Evolutionary conservation across 1,140 invertebrate genomes (phyloP).

Genomic region (Eciton burchellii): DNA sequence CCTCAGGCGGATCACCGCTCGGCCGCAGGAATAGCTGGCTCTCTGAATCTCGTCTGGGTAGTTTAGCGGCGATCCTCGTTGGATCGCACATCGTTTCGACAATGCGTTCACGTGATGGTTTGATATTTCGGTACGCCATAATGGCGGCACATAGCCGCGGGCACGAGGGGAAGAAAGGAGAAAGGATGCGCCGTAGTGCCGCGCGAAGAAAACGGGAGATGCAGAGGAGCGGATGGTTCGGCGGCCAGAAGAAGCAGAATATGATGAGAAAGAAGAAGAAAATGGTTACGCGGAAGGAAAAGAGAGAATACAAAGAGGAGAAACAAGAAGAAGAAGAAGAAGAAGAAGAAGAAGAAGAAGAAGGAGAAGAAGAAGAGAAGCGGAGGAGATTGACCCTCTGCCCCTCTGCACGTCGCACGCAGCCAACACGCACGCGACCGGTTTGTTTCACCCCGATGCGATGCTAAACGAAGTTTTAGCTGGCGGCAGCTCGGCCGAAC

Average conservation of each 20-base stretch:
- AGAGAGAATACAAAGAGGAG: conserved; percentile 69
- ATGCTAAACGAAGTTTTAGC: conserved; percentile 83
- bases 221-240: conserved; percentile 37
- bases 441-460: conserved; percentile 83
- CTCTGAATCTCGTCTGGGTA: background rate
- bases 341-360: conserved; percentile 69
- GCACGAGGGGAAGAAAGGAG: conserved; percentile 57
- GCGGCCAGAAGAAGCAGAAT: conserved; percentile 66
- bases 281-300: conserved; percentile 70
- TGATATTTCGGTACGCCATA: conserved; percentile 55
- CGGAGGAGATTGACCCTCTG: conserved; percentile 84
- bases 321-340: conserved; percentile 57
- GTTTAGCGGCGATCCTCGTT: background rate
- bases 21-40: background rate
- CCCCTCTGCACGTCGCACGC: conserved; percentile 77
- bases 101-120: conserved; percentile 17
- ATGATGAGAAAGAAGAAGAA: conserved; percentile 66
- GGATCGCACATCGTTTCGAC: background rate
- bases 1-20: background rate
- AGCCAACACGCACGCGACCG: conserved; percentile 82
- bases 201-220: conserved; percentile 45
- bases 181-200: conserved; percentile 34
- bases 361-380: conserved; percentile 58
- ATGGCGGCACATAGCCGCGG: conserved; percentile 31
- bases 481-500: conserved; percentile 77